Evolutionary conservation across 2,113 vertebrate genomes (phyloP), one percentile per base, ranked within the genome.

Genomic region (Peromyscus californicus): DNA sequence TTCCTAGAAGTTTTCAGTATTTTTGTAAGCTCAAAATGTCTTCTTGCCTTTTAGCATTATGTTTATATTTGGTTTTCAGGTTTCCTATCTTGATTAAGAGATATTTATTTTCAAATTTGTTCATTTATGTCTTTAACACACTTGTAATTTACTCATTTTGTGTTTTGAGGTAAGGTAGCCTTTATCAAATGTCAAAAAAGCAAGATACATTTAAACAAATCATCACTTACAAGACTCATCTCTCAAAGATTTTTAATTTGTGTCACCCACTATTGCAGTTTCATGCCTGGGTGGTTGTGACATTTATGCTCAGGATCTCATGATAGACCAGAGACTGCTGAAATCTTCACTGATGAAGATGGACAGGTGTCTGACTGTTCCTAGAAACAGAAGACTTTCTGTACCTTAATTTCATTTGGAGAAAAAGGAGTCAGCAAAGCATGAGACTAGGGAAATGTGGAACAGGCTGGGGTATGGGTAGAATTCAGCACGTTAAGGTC

Each of bases 261-360:
- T 65, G 75, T 89, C 39, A 11, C 63, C 12, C 31, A 26, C 21
- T 36, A 0, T 59, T 17, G 24, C 57, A 36, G 1, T 63, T 33
- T 7, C 9, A 2, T 24, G 31, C 33, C 39, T 45, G 33, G 26
- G 39, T n/a, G 5, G 1, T 1, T 16, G 2, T 0, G 1, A 51
- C 5, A 2, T 12, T 65, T 89, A 0, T 6, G 15, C 1, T 3
- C 39, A 59, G 36, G 31, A 19, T 48, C 48, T 12, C 22, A n/a
- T 1, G 0, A 48, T 36, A 11, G 26, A 61, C 42, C 59, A 13
- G 57, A 90, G 51, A 3, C 42, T 26, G 7, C 72, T 21, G 67
- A 1, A 19, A 4, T 51, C 59, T 29, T 63, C 61, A 67, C 61
- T n/a, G 59, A 5, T 69, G 31, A n/a, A 80, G 45, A 54, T 3